Conservation (phyloP, 1,140 invertebrate genomes). For the Tetramorium alpestre region DNA sequence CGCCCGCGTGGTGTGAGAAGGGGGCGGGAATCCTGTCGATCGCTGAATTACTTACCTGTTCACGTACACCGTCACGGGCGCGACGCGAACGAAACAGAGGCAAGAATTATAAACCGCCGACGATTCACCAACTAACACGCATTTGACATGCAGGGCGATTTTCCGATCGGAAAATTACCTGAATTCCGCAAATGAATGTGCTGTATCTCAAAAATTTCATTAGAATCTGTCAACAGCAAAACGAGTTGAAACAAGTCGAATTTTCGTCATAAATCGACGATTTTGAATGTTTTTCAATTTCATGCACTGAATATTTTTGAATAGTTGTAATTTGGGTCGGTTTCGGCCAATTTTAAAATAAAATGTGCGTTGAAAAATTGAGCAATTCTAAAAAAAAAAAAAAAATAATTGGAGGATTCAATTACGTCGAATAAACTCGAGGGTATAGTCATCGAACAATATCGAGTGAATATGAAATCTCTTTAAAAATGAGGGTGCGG, state of each 20-base stretch:
- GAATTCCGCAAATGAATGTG: slow-evolving; percentile 22
- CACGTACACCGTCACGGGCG: slow-evolving; percentile 61
- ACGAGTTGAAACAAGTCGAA: neutral
- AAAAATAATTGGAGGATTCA: slow-evolving; percentile 11
- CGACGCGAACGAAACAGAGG: slow-evolving; percentile 36
- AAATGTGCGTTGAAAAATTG: slow-evolving; percentile 24
- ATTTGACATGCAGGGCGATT: slow-evolving; percentile 34
- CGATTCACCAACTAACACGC: slow-evolving; percentile 15
- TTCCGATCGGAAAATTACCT: slow-evolving; percentile 30
- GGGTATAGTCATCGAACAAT: slow-evolving; percentile 58
- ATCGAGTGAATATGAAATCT: slow-evolving; percentile 59
- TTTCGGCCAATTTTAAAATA: neutral
- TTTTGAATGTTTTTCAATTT: neutral
- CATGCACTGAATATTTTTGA: neutral
- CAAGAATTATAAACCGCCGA: slow-evolving; percentile 44
- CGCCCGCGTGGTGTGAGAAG: slow-evolving; percentile 52
- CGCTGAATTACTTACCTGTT: slow-evolving; percentile 74
- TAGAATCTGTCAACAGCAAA: neutral
- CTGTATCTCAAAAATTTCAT: slow-evolving; percentile 4
- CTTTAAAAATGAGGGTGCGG: slow-evolving; percentile 21
- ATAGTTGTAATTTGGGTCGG: neutral
- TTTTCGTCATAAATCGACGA: neutral
- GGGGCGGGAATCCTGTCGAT: slow-evolving; percentile 62
- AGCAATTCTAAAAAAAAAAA: slow-evolving; percentile 31
- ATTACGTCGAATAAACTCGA: slow-evolving; percentile 1